phyloP scores from a whole-genome alignment of 2,888 invertebrate species.

The Hemaris fuciformis region DNA sequence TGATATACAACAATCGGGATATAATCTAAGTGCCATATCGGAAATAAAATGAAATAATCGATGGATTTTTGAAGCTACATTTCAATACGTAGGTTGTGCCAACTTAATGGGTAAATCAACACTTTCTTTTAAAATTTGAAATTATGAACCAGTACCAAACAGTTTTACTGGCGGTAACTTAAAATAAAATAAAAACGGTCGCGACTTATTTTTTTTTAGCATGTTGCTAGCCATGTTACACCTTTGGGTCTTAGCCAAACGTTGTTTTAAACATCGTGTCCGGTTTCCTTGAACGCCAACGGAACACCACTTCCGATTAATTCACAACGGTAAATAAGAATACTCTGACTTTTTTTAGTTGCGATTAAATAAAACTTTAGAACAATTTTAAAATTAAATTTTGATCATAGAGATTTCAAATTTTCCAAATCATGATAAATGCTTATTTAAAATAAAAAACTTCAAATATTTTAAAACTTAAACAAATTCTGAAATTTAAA shows the following conservation, averaged over 20 bases:
- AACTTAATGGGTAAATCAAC: not conserved
- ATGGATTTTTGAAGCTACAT: not conserved
- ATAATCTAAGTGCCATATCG: not conserved
- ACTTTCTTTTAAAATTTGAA: not conserved
- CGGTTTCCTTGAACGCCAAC: not conserved
- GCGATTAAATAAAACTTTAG: too few relatives aligned
- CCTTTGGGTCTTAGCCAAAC: not conserved
- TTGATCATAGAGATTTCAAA: too few relatives aligned
- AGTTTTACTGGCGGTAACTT: too few relatives aligned
- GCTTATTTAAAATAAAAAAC: too few relatives aligned
- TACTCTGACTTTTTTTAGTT: too few relatives aligned
- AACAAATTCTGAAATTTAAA: too few relatives aligned
- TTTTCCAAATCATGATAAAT: too few relatives aligned
- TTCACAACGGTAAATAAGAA: not conserved
- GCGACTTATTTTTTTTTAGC: too few relatives aligned
- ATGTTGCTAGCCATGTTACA: not conserved
- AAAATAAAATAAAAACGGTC: too few relatives aligned
- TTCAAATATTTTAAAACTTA: too few relatives aligned
- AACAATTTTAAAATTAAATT: too few relatives aligned
- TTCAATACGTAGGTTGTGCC: not conserved
- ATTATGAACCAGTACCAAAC: not conserved
- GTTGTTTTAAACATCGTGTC: not conserved
- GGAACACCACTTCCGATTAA: slow-evolving; percentile 2
- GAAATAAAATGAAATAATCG: not conserved
- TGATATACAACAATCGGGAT: not conserved